Conservation (phyloP, 1,140 invertebrate genomes). For the Apis florea region DNA sequence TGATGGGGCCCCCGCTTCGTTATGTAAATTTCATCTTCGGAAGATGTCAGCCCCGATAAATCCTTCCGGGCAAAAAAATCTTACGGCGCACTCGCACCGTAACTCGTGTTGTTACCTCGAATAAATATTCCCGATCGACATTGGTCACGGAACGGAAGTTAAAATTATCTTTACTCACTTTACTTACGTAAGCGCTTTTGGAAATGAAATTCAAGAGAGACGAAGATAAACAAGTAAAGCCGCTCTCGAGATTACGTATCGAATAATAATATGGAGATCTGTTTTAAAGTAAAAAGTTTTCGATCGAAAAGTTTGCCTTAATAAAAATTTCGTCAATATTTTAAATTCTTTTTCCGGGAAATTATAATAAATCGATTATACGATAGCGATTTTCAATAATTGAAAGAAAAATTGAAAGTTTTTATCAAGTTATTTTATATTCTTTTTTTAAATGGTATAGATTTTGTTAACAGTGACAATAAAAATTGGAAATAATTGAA, state of each 20-base stretch:
- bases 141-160: too few relatives aligned
- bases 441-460: too few relatives aligned
- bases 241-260: too few relatives aligned
- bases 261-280: too few relatives aligned
- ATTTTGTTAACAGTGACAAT: background rate
- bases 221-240: background rate
- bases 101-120: background rate
- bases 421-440: too few relatives aligned
- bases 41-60: conserved; percentile 22
- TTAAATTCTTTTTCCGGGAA: too few relatives aligned
- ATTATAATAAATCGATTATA: too few relatives aligned
- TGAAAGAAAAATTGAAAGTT: too few relatives aligned
- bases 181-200: background rate
- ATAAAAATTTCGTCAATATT: too few relatives aligned
- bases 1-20: background rate
- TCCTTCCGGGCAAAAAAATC: background rate
- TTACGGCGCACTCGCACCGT: background rate
- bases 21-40: conserved; percentile 15
- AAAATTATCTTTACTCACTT: background rate
- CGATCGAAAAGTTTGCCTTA: too few relatives aligned
- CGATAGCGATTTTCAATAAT: too few relatives aligned
- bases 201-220: background rate
- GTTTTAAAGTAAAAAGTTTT: conserved; percentile 2
- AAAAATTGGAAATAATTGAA: background rate
- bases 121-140: background rate